Evolutionary conservation across 2,113 vertebrate genomes (phyloP).

Genomic region (Sebastes schlegelii): DNA sequence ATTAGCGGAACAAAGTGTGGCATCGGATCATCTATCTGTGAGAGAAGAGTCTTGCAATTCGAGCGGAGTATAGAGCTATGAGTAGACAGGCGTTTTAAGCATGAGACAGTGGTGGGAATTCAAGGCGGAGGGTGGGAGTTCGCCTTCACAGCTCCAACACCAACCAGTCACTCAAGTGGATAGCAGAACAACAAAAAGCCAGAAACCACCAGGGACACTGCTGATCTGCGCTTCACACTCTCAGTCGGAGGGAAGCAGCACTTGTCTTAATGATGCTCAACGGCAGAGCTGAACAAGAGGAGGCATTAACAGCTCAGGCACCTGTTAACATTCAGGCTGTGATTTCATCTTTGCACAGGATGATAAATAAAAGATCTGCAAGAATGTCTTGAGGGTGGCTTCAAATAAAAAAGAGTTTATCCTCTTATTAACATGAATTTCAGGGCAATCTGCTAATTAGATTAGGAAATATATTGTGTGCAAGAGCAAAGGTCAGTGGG

Average conservation of each 20-base stretch:
- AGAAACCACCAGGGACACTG: slow-evolving; percentile 20
- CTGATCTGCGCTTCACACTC: slow-evolving; percentile 32
- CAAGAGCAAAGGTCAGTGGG: neutral
- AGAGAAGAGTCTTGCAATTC: slow-evolving; percentile 35
- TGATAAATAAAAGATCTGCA: neutral
- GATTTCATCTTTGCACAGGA: slow-evolving; percentile 14
- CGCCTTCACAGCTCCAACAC: slow-evolving; percentile 22
- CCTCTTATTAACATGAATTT: neutral
- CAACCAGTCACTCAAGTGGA: slow-evolving; percentile 43
- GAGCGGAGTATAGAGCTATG: slow-evolving; percentile 35
- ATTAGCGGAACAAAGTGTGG: slow-evolving; percentile 60
- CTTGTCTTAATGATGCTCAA: slow-evolving; percentile 34
- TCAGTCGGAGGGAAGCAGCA: slow-evolving; percentile 8
- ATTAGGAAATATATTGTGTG: neutral
- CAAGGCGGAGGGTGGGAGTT: slow-evolving; percentile 17
- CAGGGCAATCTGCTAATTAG: neutral
- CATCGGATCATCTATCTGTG: slow-evolving; percentile 39
- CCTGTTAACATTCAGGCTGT: slow-evolving; percentile 31
- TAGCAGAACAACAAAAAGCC: slow-evolving; percentile 15
- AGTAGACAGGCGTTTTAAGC: slow-evolving; percentile 34
- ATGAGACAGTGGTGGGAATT: slow-evolving; percentile 43
- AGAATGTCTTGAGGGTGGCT: neutral
- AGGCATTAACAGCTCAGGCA: slow-evolving; percentile 29
- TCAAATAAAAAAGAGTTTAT: neutral
- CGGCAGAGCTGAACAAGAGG: slow-evolving; percentile 20